A percentile compares a stretch with the other conserved stretches of the same genome.
Evolutionary conservation across 1,140 invertebrate genomes (phyloP).

Genomic region (Nomia melanderi): DNA sequence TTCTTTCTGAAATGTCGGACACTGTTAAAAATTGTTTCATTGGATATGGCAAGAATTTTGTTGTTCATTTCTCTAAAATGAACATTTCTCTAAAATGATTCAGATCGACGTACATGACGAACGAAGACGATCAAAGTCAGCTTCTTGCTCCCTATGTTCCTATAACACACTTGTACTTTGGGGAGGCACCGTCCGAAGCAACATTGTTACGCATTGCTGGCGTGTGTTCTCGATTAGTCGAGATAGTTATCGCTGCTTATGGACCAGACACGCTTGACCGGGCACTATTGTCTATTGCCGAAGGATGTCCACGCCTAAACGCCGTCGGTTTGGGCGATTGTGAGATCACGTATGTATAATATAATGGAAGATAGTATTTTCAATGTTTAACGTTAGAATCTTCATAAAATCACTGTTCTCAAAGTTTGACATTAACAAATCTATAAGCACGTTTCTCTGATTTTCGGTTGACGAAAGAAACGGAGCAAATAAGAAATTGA

Average conservation of each 20-base stretch:
- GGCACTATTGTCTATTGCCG: slow-evolving; percentile 66
- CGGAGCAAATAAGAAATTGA: no score
- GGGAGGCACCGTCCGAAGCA: slow-evolving; percentile 69
- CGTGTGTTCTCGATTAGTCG: slow-evolving; percentile 71
- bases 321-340: slow-evolving; percentile 77
- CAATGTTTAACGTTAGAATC: no score
- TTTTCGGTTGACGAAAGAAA: no score
- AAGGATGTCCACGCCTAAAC: slow-evolving; percentile 69
- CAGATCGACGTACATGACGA: slow-evolving; percentile 73
- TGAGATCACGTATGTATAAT: slow-evolving; percentile 72
- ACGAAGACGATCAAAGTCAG: slow-evolving; percentile 70
- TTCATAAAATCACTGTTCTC: not conserved
- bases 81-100: not conserved
- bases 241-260: slow-evolving; percentile 74
- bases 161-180: slow-evolving; percentile 77
- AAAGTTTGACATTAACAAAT: no score
- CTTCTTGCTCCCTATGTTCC: slow-evolving; percentile 70
- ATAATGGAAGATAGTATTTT: no score
- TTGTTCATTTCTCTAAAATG: no score
- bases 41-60: no score
- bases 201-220: slow-evolving; percentile 65
- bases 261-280: slow-evolving; percentile 69
- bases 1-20: no score
- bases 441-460: no score
- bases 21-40: no score